Evolutionary conservation across 2,113 vertebrate genomes (phyloP), one percentile per base, ranked within the genome.

Genomic region (Macaca nemestrina): DNA sequence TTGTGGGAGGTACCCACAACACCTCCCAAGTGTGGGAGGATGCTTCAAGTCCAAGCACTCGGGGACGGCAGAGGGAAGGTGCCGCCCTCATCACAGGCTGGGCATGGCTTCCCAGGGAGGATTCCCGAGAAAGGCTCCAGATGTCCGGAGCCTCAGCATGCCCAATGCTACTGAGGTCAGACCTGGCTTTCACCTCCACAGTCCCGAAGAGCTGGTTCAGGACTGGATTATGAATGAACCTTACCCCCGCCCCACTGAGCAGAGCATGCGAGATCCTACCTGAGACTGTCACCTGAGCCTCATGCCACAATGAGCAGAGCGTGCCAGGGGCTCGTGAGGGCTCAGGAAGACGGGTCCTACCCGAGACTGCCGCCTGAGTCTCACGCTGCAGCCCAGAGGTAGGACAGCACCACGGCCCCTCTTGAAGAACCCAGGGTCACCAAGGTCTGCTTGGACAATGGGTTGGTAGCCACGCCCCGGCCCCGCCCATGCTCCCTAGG

Each of bases 401-500:
- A 0, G 48, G 16, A 45, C 2, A 16, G 38, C 40, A 16, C 16
- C 81, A 30, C 17, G 4, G 14, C 5, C 10, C 30, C 22, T 35
- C 9, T 2, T 3, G 1, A 17, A 25, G 30, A 17, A 16, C 25
- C 0, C 1, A 38, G 68, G 72, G 48, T 11, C n/a, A 14, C 32
- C 22, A 30, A 38, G 40, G 55, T 43, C n/a, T 14, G 48, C 4
- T 17, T 8, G 48, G 87, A 40, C 40, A 4, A 8, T 4, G 32
- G 32, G 68, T 73, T 8, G 16, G 79, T 8, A 10, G 9, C 18
- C 17, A 16, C 0, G 45, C 43, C 81, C 43, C 6, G 2, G 8
- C n/a, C 52, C 40, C 3, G 0, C 32, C 14, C 8, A 1, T 0
- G 8, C 48, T 3, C 9, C 45, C 22, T 57, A 1, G 35, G 9